These are phyloP conservation scores for Hormaphis cornu DNA, from an alignment of 1,140 invertebrate species.

Conservation along the genomic window DNA sequence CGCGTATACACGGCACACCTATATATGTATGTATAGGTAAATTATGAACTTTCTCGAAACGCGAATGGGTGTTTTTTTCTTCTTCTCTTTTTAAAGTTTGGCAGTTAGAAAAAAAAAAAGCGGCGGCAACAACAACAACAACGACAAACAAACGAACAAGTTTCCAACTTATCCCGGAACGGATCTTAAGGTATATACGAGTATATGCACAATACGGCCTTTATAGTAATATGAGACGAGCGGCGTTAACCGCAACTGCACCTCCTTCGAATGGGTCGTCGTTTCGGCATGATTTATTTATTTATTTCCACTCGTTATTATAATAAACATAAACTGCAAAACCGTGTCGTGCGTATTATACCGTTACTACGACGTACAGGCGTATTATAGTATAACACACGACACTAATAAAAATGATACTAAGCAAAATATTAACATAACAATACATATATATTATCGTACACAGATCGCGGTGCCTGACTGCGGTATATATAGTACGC, in stretches of 20 bases:
- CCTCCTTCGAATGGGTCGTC: background rate
- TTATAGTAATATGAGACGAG: too few species aligned
- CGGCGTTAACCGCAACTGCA: background rate
- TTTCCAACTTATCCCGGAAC: background rate
- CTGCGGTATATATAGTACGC: too few species aligned
- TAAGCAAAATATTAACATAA: too few species aligned
- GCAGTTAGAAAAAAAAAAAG: background rate
- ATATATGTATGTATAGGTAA: too few species aligned
- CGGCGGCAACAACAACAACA: background rate
- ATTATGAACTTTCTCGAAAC: too few species aligned
- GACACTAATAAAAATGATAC: too few species aligned
- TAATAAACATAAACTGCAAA: conserved; percentile 6
- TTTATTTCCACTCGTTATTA: conserved; percentile 14
- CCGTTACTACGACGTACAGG: background rate
- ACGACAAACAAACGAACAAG: conserved; percentile 18
- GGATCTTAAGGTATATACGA: too few species aligned
- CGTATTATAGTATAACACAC: too few species aligned
- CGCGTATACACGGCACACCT: too few species aligned
- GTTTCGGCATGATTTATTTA: conserved; percentile 15
- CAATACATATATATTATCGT: too few species aligned
- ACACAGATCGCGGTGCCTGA: too few species aligned
- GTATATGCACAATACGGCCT: too few species aligned
- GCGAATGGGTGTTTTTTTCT: background rate
- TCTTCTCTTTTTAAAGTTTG: conserved; percentile 15
- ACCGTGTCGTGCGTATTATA: background rate